phyloP scores from a whole-genome alignment of 2,113 vertebrate species.

The Malurus melanocephalus region DNA sequence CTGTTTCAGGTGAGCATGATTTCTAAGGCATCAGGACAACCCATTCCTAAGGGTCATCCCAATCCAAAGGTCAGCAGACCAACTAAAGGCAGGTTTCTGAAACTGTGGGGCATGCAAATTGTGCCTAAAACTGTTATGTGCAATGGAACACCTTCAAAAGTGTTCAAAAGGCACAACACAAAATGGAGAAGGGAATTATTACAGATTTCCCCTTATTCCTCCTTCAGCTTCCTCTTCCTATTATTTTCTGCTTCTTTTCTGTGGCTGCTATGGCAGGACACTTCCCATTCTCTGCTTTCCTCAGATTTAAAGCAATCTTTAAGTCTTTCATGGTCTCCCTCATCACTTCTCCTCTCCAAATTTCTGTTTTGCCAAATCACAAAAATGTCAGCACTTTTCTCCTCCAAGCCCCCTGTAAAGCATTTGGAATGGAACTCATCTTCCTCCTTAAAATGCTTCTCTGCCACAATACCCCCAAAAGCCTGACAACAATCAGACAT shows the following conservation, averaged over 20 bases:
- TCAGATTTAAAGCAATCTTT: neutral
- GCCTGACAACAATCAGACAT: neutral
- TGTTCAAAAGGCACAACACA: neutral
- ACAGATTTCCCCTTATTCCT: neutral
- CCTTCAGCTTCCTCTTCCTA: neutral
- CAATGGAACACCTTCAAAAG: neutral
- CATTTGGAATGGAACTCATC: neutral
- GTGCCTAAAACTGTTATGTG: neutral
- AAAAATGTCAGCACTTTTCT: neutral
- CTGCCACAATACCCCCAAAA: neutral
- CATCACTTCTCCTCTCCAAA: neutral
- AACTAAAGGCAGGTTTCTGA: neutral
- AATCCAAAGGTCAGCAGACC: neutral
- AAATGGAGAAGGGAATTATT: neutral
- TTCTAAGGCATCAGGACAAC: neutral
- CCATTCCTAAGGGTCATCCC: neutral
- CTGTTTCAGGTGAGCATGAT: too few species aligned
- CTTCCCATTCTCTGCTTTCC: neutral
- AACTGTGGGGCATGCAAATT: neutral
- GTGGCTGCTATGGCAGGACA: neutral
- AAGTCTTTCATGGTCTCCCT: neutral
- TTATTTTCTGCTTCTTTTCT: neutral
- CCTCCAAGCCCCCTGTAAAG: neutral
- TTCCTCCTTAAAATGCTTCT: neutral
- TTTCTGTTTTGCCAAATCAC: neutral